Evolutionary conservation across 2,888 invertebrate genomes (phyloP), one percentile per base, ranked within the genome.

Genomic region (Lepidochrysops patricia): DNA sequence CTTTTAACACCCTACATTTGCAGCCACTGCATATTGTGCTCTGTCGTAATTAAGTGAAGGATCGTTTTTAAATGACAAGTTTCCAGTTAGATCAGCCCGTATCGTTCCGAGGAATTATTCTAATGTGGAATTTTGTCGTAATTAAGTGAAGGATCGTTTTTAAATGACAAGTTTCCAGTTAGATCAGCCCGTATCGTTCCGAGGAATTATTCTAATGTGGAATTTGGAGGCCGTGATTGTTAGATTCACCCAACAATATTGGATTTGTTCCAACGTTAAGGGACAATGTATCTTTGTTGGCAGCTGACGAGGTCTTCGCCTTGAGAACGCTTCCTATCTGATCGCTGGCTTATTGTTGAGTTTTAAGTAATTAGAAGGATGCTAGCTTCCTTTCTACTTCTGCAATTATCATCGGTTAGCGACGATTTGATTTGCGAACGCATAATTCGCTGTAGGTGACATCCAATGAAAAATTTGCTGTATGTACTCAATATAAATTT

Each of bases 221-320:
- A 82, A 83, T 88, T 88, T 86, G 86, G 85, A 86, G 86, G 87
- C 81, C 87, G 72, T 73, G 72, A 78, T 79, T 79, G 80, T 80
- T 73, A 74, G 67, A 65, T 72, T 72, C 70, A 68, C 73, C 71
- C 79, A 77, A 83, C 82, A 83, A 82, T 88, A 83, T 88, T 88
- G 88, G 88, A 88, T 85, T 83, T 73, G 84, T 84, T 88, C 88
- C 88, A 88, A 86, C 73, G 74, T 68, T 69, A 71, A 63, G 76
- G 59, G 76, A 88, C 88, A 88, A 88, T 88, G 85, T 85, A 82
- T 80, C 84, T 84, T 86, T 86, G 86, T 87, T 84, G 79, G 74
- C 73, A 69, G 67, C 67, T 61, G 60, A 68, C 78, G 77, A 82
- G 84, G 82, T 74, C 64, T 61, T 64, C 71, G 66, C 71, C 67